phyloP scores from a whole-genome alignment of 2,113 vertebrate genomes.

The Sterrhoptilus dennistouni region DNA sequence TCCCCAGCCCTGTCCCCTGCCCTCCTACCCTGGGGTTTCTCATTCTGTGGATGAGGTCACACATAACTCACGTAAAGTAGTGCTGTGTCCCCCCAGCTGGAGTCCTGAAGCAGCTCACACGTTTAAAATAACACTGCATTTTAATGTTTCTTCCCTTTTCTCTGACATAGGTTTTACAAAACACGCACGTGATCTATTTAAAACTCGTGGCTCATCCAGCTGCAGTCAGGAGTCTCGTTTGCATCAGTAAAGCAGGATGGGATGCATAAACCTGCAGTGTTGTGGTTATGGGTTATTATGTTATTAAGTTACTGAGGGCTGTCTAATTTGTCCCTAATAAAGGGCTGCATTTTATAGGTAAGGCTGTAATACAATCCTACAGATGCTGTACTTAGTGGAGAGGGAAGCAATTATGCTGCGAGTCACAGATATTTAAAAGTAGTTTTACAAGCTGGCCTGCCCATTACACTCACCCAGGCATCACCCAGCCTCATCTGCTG shows the following conservation, averaged over 20 bases:
- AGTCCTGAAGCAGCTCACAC: background rate
- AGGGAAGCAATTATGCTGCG: background rate
- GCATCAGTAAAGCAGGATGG: background rate
- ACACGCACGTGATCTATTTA: fast-evolving
- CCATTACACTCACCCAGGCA: background rate
- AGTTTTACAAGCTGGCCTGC: background rate
- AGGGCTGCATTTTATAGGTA: background rate
- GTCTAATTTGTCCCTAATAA: background rate
- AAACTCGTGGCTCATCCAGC: background rate
- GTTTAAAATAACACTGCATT: background rate
- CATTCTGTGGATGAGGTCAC: fast-evolving
- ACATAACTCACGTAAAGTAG: background rate
- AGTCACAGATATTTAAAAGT: background rate
- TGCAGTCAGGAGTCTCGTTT: background rate
- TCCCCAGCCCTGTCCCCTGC: background rate
- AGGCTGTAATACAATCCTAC: background rate
- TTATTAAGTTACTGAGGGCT: background rate
- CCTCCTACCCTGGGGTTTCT: background rate
- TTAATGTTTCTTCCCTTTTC: background rate
- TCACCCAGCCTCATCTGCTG: background rate
- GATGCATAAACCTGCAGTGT: background rate
- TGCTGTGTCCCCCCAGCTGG: fast-evolving
- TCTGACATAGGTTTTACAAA: background rate
- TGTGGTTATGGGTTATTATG: background rate
- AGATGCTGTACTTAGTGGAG: background rate